Evolutionary conservation across 2,113 vertebrate species (phyloP).

Genomic region (Bungarus multicinctus): DNA sequence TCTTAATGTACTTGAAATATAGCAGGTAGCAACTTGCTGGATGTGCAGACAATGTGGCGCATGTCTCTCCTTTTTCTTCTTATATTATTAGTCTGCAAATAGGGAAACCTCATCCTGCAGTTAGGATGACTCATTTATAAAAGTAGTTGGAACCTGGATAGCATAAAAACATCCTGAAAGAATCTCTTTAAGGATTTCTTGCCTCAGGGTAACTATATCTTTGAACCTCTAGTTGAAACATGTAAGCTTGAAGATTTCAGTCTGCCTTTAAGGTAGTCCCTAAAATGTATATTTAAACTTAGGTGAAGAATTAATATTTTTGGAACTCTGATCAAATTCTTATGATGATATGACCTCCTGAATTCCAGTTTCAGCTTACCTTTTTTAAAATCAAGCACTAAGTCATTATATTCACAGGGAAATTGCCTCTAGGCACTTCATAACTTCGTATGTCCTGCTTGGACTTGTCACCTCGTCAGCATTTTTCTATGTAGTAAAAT

Average conservation of each 20-base stretch:
- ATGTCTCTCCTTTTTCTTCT: constrained; percentile 36
- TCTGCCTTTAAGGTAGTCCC: constrained; percentile 19
- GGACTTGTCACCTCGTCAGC: neutral
- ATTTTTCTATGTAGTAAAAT: neutral
- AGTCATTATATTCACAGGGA: neutral
- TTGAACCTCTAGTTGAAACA: constrained; percentile 60
- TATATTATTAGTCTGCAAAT: constrained; percentile 54
- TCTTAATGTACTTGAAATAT: constrained; percentile 37
- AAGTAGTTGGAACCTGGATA: constrained; percentile 56
- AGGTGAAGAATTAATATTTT: neutral
- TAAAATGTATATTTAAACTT: constrained; percentile 10
- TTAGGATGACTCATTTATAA: constrained; percentile 64
- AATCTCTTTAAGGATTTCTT: constrained; percentile 44
- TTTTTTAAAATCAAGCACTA: constrained; percentile 9
- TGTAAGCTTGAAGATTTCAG: constrained; percentile 42
- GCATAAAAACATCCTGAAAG: constrained; percentile 61
- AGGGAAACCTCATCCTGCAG: constrained; percentile 57
- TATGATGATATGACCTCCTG: neutral
- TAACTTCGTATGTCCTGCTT: neutral
- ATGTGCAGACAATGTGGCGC: constrained; percentile 60
- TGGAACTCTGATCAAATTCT: constrained; percentile 6
- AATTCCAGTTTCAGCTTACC: neutral
- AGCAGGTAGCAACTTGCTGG: constrained; percentile 44
- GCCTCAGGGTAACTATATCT: constrained; percentile 45
- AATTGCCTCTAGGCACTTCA: neutral